A percentile compares a stretch with the other conserved stretches of the same genome.
Evolutionary conservation across 64 coral and sea anemone species (phyloP).

Genomic region (Pocillopora verrucosa): DNA sequence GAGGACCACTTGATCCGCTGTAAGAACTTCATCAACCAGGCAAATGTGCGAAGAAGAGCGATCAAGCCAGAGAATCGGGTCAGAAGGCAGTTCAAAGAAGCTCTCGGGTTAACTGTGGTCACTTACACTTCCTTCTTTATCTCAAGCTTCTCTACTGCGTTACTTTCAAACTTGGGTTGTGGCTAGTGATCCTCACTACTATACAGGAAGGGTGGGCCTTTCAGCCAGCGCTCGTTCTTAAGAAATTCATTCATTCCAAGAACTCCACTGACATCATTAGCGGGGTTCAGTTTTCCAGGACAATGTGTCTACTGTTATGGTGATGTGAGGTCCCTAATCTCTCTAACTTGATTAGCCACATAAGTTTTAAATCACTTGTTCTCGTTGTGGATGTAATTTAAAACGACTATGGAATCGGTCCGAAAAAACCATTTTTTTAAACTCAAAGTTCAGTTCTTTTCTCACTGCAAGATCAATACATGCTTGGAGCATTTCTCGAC

Average conservation of each 20-base stretch:
- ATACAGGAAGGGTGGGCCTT: slow-evolving; percentile 33
- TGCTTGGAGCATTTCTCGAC: slow-evolving; percentile 14
- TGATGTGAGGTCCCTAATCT: slow-evolving; percentile 4
- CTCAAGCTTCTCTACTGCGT: too few species aligned
- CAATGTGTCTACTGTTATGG: slow-evolving; percentile 40
- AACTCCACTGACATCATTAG: not conserved
- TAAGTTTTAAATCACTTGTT: not conserved
- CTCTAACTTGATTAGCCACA: slow-evolving; percentile 30
- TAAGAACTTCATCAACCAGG: too few species aligned
- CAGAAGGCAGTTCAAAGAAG: too few species aligned
- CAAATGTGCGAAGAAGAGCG: too few species aligned
- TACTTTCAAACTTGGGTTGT: not conserved
- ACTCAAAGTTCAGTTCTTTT: not conserved
- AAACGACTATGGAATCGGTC: slow-evolving; percentile 15
- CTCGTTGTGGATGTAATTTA: slow-evolving; percentile 38
- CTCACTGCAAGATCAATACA: not conserved
- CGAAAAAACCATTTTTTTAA: slow-evolving; percentile 1
- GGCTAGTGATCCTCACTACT: slow-evolving; percentile 36
- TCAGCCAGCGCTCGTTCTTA: slow-evolving; percentile 16
- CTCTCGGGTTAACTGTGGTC: too few species aligned
- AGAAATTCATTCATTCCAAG: not conserved
- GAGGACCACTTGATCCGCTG: too few species aligned
- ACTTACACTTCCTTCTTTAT: too few species aligned
- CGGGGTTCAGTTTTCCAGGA: slow-evolving; percentile 8
- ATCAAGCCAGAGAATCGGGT: too few species aligned